Evolutionary conservation across 2,888 invertebrate genomes (phyloP).

Genomic region (Gasteruption jaculator): DNA sequence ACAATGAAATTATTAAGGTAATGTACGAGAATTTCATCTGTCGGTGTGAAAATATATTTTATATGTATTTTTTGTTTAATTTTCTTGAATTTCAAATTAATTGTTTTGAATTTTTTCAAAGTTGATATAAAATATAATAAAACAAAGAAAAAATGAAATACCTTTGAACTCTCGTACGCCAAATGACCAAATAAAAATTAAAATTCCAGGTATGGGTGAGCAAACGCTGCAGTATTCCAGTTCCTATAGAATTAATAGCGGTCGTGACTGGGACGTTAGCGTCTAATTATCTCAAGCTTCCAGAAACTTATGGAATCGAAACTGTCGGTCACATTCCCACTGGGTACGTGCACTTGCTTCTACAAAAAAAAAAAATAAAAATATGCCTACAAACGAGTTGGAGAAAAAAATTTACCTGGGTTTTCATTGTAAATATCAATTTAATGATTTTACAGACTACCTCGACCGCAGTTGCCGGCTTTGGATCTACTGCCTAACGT

Average conservation of each 20-base stretch:
- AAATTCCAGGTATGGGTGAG: slow-evolving; percentile 56
- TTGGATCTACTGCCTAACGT: slow-evolving; percentile 57
- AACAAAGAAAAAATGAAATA: no score
- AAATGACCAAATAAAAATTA: no score
- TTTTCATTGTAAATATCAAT: slow-evolving; percentile 18
- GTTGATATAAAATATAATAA: no score
- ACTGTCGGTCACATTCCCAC: slow-evolving; percentile 68
- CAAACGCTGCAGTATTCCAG: slow-evolving; percentile 62
- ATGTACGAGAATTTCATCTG: slow-evolving; percentile 21
- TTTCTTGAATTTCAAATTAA: slow-evolving; percentile 2
- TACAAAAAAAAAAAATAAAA: slow-evolving; percentile 10
- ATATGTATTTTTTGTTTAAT: not conserved
- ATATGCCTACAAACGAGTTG: slow-evolving; percentile 12
- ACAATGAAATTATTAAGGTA: slow-evolving; percentile 67
- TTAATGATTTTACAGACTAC: slow-evolving; percentile 53
- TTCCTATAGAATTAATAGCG: slow-evolving; percentile 72
- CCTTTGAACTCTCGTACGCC: no score
- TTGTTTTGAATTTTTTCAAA: slow-evolving; percentile 12
- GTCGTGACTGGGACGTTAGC: slow-evolving; percentile 65
- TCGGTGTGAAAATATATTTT: not conserved
- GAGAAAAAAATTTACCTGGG: slow-evolving; percentile 14
- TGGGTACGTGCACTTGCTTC: slow-evolving; percentile 53
- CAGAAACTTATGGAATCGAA: slow-evolving; percentile 53
- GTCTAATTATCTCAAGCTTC: slow-evolving; percentile 59
- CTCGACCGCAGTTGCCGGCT: slow-evolving; percentile 58